phyloP scores from a whole-genome alignment of 2,113 vertebrate species.

The Xiphophorus couchianus region DNA sequence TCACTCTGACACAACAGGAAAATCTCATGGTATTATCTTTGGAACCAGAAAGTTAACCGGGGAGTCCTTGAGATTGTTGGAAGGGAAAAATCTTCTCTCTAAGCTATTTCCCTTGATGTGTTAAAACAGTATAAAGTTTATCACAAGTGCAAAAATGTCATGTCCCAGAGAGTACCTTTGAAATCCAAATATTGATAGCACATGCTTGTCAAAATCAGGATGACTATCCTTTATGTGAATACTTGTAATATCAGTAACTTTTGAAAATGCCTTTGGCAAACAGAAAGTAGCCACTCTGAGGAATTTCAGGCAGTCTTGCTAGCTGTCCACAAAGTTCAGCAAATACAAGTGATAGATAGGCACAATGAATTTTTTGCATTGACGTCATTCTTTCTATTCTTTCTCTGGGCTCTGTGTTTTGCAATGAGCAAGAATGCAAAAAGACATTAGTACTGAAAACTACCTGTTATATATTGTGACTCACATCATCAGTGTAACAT shows the following conservation, averaged over 20 bases:
- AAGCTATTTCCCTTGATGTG: neutral
- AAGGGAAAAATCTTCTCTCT: too few species aligned
- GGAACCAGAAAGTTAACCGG: too few species aligned
- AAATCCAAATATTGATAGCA: conserved; percentile 17
- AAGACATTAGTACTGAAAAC: too few species aligned
- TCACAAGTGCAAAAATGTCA: neutral
- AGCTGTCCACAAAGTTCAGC: conserved; percentile 14
- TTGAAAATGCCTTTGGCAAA: conserved; percentile 38
- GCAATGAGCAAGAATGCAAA: too few species aligned
- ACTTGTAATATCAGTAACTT: conserved; percentile 19
- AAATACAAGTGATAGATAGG: conserved; percentile 3
- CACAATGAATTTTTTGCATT: neutral
- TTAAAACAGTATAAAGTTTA: conserved; percentile 9
- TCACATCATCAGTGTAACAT: too few species aligned
- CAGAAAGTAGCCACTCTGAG: conserved; percentile 18
- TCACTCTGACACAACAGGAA: too few species aligned
- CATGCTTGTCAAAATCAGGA: conserved; percentile 10
- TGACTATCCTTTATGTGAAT: conserved; percentile 1
- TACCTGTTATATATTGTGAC: too few species aligned
- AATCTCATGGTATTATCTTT: too few species aligned
- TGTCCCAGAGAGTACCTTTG: conserved; percentile 5
- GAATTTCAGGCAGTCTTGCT: conserved; percentile 4
- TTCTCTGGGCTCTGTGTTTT: too few species aligned
- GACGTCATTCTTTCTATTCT: too few species aligned
- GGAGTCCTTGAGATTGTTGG: too few species aligned